Conservation (phyloP, 1,140 invertebrate genomes). For the Thaumatotibia leucotreta region DNA sequence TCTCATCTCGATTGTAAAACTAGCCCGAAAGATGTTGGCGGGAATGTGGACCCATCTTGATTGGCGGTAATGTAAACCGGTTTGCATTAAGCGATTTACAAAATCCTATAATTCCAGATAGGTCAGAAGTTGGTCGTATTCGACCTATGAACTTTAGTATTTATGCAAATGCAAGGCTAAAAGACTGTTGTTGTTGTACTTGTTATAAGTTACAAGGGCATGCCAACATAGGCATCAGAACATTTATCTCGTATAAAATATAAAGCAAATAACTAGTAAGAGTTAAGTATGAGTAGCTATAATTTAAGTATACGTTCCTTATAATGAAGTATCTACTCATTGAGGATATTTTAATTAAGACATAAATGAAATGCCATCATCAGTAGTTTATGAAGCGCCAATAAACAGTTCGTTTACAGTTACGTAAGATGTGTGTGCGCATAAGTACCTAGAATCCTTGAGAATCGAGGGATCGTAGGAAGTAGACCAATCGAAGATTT, state of each 20-base stretch:
- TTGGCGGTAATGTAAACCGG: background rate
- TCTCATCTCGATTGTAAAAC: background rate
- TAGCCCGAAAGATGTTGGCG: background rate
- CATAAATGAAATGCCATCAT: background rate
- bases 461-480: background rate
- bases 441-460: background rate
- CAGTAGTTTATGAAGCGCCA: background rate
- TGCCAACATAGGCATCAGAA: too few relatives aligned
- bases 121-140: too few relatives aligned
- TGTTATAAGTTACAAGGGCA: too few relatives aligned
- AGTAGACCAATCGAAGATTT: background rate
- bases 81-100: background rate
- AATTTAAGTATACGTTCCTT: too few relatives aligned
- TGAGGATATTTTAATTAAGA: background rate
- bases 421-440: background rate
- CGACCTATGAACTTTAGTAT: background rate
- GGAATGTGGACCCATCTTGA: background rate
- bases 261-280: too few relatives aligned
- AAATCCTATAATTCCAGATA: background rate
- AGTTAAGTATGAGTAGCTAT: too few relatives aligned
- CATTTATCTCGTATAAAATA: too few relatives aligned
- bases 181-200: too few relatives aligned
- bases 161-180: too few relatives aligned
- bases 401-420: background rate
- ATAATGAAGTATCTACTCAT: background rate